Conservation (phyloP, 2,888 invertebrate genomes). For the Penaeus monodon region DNA sequence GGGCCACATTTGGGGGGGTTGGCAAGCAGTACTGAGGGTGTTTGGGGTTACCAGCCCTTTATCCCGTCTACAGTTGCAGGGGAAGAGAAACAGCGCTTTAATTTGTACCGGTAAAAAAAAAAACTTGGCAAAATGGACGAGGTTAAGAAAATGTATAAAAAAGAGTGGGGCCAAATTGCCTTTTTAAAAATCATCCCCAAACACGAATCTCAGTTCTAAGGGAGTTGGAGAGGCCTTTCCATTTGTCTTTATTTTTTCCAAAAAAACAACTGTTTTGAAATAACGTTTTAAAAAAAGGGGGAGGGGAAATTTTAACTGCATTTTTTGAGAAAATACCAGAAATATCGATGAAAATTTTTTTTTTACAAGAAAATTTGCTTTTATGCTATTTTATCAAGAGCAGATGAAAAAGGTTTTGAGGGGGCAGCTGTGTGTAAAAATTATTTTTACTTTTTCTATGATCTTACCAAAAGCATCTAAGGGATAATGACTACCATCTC, state of each 20-base stretch:
- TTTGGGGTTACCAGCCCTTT: slow-evolving; percentile 31
- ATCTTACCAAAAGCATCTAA: no score
- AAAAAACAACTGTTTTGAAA: neutral
- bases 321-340: no score
- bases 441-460: no score
- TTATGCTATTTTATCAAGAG: no score
- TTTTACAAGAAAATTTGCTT: no score
- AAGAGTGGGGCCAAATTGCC: slow-evolving; percentile 8
- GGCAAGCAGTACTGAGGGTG: slow-evolving; percentile 45
- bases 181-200: slow-evolving; percentile 46
- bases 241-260: slow-evolving; percentile 6
- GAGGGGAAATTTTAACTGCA: no score
- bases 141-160: slow-evolving; percentile 39
- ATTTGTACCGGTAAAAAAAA: slow-evolving; percentile 26
- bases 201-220: slow-evolving; percentile 34
- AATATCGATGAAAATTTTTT: no score
- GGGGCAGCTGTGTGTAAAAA: no score
- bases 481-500: no score
- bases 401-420: no score
- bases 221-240: slow-evolving; percentile 34
- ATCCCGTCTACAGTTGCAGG: slow-evolving; percentile 41
- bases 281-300: no score
- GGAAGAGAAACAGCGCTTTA: slow-evolving; percentile 28
- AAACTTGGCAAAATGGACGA: slow-evolving; percentile 25
- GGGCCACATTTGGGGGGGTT: slow-evolving; percentile 14